Evolutionary conservation across 2,888 invertebrate genomes (phyloP).

Genomic region (Apocheima hispidaria): DNA sequence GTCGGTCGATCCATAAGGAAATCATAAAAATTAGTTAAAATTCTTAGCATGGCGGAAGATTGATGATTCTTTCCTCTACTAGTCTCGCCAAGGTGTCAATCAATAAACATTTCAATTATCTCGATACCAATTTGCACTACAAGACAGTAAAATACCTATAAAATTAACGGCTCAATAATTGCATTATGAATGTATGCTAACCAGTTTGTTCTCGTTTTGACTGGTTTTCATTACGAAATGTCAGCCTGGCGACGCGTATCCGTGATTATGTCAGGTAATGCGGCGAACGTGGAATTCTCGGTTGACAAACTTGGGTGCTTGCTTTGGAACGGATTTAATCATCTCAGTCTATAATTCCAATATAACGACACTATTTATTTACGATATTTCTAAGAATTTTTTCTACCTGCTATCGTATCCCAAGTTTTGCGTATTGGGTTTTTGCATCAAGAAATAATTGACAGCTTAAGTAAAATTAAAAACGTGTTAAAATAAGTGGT

Average conservation of each 20-base stretch:
- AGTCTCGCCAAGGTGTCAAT: conserved; percentile 37
- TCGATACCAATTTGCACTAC: conserved; percentile 42
- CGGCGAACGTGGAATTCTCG: conserved; percentile 27
- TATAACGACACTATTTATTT: conserved; percentile 2
- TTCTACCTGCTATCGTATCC: background rate
- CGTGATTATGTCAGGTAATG: conserved; percentile 30
- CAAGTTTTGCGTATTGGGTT: background rate
- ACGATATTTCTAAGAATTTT: background rate
- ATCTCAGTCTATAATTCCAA: conserved; percentile 15
- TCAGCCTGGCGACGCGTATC: conserved; percentile 30
- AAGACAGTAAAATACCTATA: conserved; percentile 42
- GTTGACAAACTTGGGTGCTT: conserved; percentile 26
- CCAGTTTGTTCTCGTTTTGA: conserved; percentile 35
- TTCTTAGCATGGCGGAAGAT: conserved; percentile 28
- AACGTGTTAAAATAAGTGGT: too few species aligned
- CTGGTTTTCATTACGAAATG: conserved; percentile 38
- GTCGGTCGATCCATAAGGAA: conserved; percentile 34
- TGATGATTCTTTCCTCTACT: conserved; percentile 20
- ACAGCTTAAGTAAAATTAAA: too few species aligned
- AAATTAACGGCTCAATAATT: conserved; percentile 44
- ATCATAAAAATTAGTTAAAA: conserved; percentile 27
- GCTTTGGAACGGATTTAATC: conserved; percentile 11
- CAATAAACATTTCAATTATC: conserved; percentile 39
- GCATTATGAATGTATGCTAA: conserved; percentile 37
- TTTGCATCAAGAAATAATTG: too few species aligned